These are phyloP conservation scores for Actinia tenebrosa DNA, from an alignment of 64 coral and sea anemone genomes.

Conservation along the genomic window DNA sequence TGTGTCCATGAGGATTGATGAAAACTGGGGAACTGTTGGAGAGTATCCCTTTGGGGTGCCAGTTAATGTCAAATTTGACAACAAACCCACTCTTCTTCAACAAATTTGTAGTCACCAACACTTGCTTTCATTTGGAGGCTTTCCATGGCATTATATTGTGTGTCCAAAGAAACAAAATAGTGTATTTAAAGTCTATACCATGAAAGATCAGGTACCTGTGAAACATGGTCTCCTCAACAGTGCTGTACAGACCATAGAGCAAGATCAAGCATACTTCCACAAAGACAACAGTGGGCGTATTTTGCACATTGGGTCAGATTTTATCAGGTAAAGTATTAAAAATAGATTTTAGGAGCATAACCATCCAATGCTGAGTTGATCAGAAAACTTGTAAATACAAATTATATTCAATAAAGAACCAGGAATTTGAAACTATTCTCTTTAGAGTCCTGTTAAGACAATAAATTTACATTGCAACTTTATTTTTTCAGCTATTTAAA, in stretches of 20 bases:
- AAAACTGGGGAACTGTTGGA: slow-evolving; percentile 49
- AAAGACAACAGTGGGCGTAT: slow-evolving; percentile 79
- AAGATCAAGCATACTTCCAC: slow-evolving; percentile 82
- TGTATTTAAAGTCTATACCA: slow-evolving; percentile 62
- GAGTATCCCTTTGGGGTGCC: slow-evolving; percentile 61
- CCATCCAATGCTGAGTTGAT: too few species aligned
- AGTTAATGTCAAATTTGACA: slow-evolving; percentile 65
- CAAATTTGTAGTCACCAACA: slow-evolving; percentile 75
- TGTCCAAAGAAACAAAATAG: slow-evolving; percentile 32
- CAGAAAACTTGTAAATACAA: too few species aligned
- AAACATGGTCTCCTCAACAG: slow-evolving; percentile 47
- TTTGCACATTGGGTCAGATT: slow-evolving; percentile 67
- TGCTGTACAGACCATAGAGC: slow-evolving; percentile 53
- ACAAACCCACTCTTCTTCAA: slow-evolving; percentile 65
- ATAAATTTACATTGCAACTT: neutral
- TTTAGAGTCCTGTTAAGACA: too few species aligned
- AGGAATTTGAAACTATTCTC: too few species aligned
- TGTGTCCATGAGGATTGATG: neutral
- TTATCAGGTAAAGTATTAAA: slow-evolving; percentile 44
- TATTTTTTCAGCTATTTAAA: slow-evolving; percentile 56
- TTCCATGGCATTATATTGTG: slow-evolving; percentile 79
- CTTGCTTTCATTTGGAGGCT: slow-evolving; percentile 80
- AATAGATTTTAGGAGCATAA: too few species aligned
- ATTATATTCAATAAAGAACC: too few species aligned
- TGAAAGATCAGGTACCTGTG: slow-evolving; percentile 41